A percentile compares a stretch with the other conserved stretches of the same genome.
Conservation (phyloP, 1,140 invertebrate species). For the Trichonephila clavata region DNA sequence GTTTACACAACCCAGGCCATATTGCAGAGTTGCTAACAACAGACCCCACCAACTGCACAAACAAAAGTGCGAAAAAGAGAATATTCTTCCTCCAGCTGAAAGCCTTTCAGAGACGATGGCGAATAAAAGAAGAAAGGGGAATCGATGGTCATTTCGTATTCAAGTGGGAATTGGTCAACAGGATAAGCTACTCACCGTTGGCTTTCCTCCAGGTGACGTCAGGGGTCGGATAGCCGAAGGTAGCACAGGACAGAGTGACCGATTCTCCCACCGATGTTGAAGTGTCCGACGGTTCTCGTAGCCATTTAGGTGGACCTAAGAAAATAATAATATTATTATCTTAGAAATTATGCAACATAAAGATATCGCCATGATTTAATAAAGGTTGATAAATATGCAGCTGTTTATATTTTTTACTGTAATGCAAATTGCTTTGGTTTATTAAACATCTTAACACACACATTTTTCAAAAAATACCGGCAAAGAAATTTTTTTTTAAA, state of each 20-base stretch:
- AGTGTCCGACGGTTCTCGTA: slow-evolving; percentile 52
- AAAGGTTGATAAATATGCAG: no score
- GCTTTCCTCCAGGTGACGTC: slow-evolving; percentile 78
- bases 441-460: no score
- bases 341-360: no score
- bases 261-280: slow-evolving; percentile 76
- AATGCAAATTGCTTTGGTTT: no score
- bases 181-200: slow-evolving; percentile 59
- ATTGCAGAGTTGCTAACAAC: background rate
- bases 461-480: no score
- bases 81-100: slow-evolving; percentile 4
- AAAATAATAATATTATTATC: background rate
- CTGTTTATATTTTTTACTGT: no score
- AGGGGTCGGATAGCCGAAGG: slow-evolving; percentile 78
- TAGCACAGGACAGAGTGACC: slow-evolving; percentile 77
- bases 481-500: no score
- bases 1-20: background rate
- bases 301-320: slow-evolving; percentile 71
- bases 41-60: background rate
- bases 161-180: background rate
- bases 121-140: background rate
- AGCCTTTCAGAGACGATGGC: background rate
- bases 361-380: no score
- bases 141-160: slow-evolving; percentile 25
- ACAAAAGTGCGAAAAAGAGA: background rate